phyloP scores from a whole-genome alignment of 2,113 vertebrate genomes.

The Regulus satrapa region DNA sequence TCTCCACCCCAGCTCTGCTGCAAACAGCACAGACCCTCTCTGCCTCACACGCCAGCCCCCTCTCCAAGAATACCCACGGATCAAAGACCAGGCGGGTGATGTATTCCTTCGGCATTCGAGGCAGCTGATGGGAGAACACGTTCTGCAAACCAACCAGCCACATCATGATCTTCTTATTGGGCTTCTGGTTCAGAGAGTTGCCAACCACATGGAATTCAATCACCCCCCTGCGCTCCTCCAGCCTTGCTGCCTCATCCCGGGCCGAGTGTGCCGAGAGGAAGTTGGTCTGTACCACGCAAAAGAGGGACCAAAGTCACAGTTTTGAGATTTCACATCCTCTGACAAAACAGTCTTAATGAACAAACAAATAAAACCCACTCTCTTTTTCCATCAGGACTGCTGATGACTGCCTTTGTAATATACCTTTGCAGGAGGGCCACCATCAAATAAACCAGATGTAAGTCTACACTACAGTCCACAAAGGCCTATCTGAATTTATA shows the following conservation, averaged over 20 bases:
- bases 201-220: constrained; percentile 98
- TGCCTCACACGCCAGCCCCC: neutral
- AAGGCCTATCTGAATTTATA: neutral
- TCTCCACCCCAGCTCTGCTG: neutral
- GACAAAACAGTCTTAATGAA: neutral
- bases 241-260: constrained; percentile 89
- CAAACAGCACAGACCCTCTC: neutral
- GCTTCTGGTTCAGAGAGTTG: constrained; percentile 95
- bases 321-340: neutral
- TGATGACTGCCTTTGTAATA: neutral
- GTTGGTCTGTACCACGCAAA: constrained; percentile 78
- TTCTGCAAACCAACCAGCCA: constrained; percentile 98
- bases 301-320: neutral
- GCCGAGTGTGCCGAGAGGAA: constrained; percentile 94
- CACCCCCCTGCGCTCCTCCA: constrained; percentile 93
- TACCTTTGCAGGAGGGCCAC: neutral
- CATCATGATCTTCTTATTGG: constrained; percentile 96
- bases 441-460: neutral
- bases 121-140: constrained; percentile 97
- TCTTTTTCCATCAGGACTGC: neutral
- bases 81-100: constrained; percentile 97
- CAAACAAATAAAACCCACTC: neutral
- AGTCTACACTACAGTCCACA: neutral
- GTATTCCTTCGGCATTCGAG: constrained; percentile 98
- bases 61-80: constrained; percentile 78